Conservation (phyloP, 2,797 vertebrate genomes). For the Thunnus albacares region DNA sequence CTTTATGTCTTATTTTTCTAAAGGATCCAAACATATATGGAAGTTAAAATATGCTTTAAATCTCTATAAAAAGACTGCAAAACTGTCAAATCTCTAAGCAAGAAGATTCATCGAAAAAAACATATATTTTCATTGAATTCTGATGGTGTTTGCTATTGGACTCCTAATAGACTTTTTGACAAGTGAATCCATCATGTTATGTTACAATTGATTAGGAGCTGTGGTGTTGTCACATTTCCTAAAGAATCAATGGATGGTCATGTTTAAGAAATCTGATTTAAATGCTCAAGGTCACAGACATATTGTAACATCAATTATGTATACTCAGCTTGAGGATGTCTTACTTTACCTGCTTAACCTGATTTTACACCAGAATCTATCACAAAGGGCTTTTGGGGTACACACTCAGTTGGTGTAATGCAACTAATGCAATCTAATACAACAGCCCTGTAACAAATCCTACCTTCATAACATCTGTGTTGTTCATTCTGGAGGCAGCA, state of each 20-base stretch:
- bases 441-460: no score
- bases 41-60: slow-evolving; percentile 12
- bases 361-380: not conserved
- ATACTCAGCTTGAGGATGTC: not conserved
- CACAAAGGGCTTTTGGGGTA: not conserved
- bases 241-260: slow-evolving; percentile 55
- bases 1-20: not conserved
- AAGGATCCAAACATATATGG: slow-evolving; percentile 1
- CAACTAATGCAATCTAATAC: no score
- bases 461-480: not conserved
- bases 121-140: slow-evolving; percentile 30
- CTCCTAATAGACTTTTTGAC: slow-evolving; percentile 48
- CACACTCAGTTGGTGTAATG: no score
- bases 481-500: not conserved
- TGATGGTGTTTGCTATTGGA: slow-evolving; percentile 33
- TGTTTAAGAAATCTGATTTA: slow-evolving; percentile 41
- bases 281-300: slow-evolving; percentile 45
- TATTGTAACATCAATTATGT: not conserved
- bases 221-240: slow-evolving; percentile 43
- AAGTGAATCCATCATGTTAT: slow-evolving; percentile 59
- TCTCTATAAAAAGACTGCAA: not conserved
- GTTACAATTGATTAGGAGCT: slow-evolving; percentile 50
- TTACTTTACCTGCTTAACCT: not conserved
- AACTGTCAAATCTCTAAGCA: not conserved
- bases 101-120: not conserved